phyloP scores from a whole-genome alignment of 2,113 vertebrate species.

The Protobothrops mucrosquamatus region DNA sequence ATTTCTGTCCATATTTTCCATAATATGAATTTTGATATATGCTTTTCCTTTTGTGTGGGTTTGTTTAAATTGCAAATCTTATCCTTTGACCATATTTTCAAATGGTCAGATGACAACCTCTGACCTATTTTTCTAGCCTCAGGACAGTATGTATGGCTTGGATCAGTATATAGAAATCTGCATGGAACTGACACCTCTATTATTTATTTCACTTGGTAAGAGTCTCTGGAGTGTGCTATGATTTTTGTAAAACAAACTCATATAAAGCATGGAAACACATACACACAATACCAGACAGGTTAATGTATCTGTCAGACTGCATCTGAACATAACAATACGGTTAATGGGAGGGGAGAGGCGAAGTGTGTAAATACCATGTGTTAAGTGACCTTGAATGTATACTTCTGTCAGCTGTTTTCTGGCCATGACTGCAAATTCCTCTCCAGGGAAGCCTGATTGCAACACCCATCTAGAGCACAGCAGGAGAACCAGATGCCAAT shows the following conservation, averaged over 20 bases:
- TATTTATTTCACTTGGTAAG: not conserved
- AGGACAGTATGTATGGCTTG: not conserved
- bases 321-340: not conserved
- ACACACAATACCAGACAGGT: not conserved
- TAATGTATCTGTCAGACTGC: not conserved
- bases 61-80: not conserved
- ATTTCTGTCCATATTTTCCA: not conserved
- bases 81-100: not conserved
- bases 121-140: not conserved
- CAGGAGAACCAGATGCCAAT: not conserved
- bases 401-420: not conserved
- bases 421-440: not conserved
- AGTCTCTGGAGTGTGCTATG: not conserved
- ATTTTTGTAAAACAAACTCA: not conserved
- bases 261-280: not conserved
- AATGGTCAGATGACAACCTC: not conserved
- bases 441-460: not conserved
- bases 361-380: not conserved
- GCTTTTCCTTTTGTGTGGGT: not conserved
- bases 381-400: not conserved
- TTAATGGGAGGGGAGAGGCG: not conserved
- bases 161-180: not conserved
- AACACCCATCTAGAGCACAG: not conserved
- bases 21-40: not conserved
- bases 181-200: not conserved